phyloP scores from a whole-genome alignment of 2,113 vertebrate species.

The Melanostigma gelatinosum region DNA sequence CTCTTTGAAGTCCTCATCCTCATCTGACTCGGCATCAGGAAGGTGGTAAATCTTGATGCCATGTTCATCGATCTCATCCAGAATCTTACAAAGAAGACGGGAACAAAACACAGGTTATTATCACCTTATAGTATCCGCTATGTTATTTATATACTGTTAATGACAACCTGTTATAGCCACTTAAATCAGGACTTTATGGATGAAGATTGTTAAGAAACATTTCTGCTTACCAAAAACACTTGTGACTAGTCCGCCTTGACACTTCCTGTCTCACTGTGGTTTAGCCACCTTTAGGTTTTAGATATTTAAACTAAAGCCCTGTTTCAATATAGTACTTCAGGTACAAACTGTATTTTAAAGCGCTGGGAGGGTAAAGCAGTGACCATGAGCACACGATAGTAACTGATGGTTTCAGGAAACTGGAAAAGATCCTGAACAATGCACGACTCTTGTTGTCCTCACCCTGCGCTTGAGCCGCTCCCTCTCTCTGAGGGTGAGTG shows the following conservation, averaged over 20 bases:
- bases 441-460: conserved; percentile 48
- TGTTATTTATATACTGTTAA: background rate
- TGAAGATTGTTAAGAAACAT: background rate
- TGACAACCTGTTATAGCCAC: too few relatives aligned
- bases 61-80: conserved; percentile 98
- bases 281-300: background rate
- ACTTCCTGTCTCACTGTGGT: background rate
- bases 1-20: conserved; percentile 99
- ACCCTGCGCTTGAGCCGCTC: conserved; percentile 97
- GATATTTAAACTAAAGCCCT: background rate
- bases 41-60: conserved; percentile 99
- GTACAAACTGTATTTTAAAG: background rate
- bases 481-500: conserved; percentile 90
- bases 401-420: conserved; percentile 39
- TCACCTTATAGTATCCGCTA: background rate
- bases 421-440: conserved; percentile 33
- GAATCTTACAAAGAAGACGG: conserved; percentile 82
- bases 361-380: background rate
- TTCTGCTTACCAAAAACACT: background rate
- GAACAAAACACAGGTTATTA: background rate
- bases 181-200: background rate
- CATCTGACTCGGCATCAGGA: conserved; percentile 97
- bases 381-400: conserved; percentile 5
- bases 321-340: background rate
- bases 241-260: background rate